Base-by-base conservation (phyloP, 2,888 invertebrate genomes). In the Anagyrus pseudococci region DNA sequence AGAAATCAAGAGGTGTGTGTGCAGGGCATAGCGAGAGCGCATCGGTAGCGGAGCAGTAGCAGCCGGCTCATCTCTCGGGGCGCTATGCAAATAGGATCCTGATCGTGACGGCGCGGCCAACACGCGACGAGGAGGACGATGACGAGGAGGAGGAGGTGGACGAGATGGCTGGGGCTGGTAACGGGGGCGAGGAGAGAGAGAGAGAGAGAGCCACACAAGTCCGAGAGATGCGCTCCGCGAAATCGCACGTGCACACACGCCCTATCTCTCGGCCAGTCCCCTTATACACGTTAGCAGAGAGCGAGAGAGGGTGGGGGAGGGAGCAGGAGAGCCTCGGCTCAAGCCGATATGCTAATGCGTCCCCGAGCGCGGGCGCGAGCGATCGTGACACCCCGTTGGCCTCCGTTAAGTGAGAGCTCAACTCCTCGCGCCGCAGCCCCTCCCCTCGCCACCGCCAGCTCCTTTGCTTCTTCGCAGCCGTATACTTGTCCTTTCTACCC, bases 351-450 rank as follows among this genome's bases (percentile, higher is more conserved):
- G 80, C 79, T 80, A 80, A 80, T 80, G 79, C 70, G 64, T 60
- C 68, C 67, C 65, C 26, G 37, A 46, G 25, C 8, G 13, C 43
- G 29, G 29, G 29, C n/a, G 29, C 29, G 70, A 70, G 74, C 75
- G 79, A 79, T 80, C 80, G 80, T 80, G 80, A 80, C 79, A 77
- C 75, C 72, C n/a, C n/a, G 74, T 65, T 58, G n/a, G 53, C 19
- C 1, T 70, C 74, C 71, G 75, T 77, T 80, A 79, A 80, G 80
- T 80, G 75, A 80, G 80, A 78, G 79, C 80, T 80, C 80, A 80
- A 79, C 54, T 26, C 29, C 26, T 23, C 15, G 17, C 48, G 23
- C 46, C 50, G 46, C 43, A 23, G 44, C 67, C 68, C 61, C 55
- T 63, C 60, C 58, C 58, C 60, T 15, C 41, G 15, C 8, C 46